These are phyloP conservation scores for Euplagia quadripunctaria DNA, from an alignment of 2,888 invertebrate species.

Conservation along the genomic window DNA sequence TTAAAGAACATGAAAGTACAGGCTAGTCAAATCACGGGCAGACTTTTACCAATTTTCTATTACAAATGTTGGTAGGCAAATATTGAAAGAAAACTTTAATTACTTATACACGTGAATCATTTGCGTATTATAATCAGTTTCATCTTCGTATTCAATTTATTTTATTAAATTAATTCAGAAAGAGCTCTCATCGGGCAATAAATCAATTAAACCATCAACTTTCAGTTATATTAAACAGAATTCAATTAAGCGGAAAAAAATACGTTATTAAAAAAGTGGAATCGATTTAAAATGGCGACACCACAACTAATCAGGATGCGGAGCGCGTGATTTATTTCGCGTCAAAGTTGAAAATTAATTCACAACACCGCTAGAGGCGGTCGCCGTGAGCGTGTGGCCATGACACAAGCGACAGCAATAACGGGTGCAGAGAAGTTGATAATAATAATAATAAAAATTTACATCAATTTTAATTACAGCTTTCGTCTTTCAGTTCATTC, in stretches of 20 bases:
- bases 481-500: too few relatives aligned
- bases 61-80: not conserved
- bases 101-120: not conserved
- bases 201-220: conserved; percentile 24
- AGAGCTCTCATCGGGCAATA: conserved; percentile 3
- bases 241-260: conserved; percentile 50
- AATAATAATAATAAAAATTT: not conserved
- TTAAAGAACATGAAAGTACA: not conserved
- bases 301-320: conserved; percentile 77
- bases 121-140: conserved; percentile 6
- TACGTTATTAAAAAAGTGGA: conserved; percentile 55
- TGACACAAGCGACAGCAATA: conserved; percentile 2
- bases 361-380: conserved; percentile 64
- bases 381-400: conserved; percentile 26
- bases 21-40: not conserved
- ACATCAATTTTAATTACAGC: not conserved
- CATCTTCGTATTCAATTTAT: not conserved
- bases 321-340: conserved; percentile 77
- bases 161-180: not conserved
- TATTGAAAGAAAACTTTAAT: not conserved
- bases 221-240: conserved; percentile 35
- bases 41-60: not conserved
- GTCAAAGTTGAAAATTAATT: conserved; percentile 84
- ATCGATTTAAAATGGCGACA: conserved; percentile 67
- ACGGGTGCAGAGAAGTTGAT: not conserved